Base-by-base conservation (phyloP, 1,140 invertebrate genomes). In the Tetraneura akinire region DNA sequence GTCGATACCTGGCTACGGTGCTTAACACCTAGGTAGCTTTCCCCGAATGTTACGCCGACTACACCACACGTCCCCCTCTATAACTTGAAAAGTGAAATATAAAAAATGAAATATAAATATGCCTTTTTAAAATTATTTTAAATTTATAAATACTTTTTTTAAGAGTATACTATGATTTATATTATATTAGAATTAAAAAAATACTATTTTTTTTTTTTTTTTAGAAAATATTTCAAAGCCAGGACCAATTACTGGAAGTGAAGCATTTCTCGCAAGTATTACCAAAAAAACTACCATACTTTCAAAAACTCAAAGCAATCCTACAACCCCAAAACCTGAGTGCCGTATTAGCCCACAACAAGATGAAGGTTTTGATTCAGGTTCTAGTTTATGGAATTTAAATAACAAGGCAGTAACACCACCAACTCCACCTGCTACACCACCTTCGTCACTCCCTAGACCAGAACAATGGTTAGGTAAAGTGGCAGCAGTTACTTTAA, bases 401-500 rank as follows among this genome's bases (percentile, higher is more conserved):
- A 78, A 78, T 16, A 78, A 57, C 53, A 78, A 78, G 11, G 86
- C 51, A 82, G 84, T 29, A 84, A 85, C 80, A 82, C 85, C 71
- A 81, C 86, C 55, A 84, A 87, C 81, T 74, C 86, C 80, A 82
- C 84, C 80, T 45, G 86, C 82, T 85, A 86, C 82, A 86, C 86
- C 81, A 85, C 87, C 51, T 83, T 76, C 85, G 23, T 85, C 84
- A 10, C 85, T 92, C 82, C 91, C 91, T 1, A 91, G 90, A 85
- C 91, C 91, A 0, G 92, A 93, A 71, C 92, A 93, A 82, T 93
- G 92, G 92, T 83, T 94, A 60, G 92, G 92, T 9, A 90, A 91
- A 73, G 89, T 93, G 70, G 90, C 91, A 62, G 80, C 68, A 81
- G 82, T 81, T 29, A 81, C 83, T n/a, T 82, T 83, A 76, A 82